phyloP scores from a whole-genome alignment of 1,140 invertebrate species.

The Drosophila bipectinata region DNA sequence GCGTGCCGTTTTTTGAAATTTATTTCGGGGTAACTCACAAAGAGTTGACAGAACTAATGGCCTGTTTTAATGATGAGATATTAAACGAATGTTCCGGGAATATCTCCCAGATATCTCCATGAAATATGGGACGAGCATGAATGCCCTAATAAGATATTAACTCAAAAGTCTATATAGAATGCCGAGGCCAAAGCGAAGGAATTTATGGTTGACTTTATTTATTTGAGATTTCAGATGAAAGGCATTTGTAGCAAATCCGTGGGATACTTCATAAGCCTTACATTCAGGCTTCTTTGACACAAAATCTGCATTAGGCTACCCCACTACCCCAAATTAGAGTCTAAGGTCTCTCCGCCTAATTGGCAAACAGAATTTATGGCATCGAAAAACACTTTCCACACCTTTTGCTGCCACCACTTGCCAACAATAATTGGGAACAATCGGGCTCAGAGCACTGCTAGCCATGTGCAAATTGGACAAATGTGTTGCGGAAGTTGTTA shows the following conservation, averaged over 20 bases:
- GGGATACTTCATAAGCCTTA: too few relatives aligned
- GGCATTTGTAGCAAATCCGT: too few relatives aligned
- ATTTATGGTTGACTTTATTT: neutral
- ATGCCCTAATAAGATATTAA: conserved; percentile 13
- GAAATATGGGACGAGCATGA: conserved; percentile 13
- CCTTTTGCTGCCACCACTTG: conserved; percentile 55
- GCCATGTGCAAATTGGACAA: conserved; percentile 71
- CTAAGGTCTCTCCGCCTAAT: conserved; percentile 46
- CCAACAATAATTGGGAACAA: conserved; percentile 75
- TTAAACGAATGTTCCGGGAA: conserved; percentile 14
- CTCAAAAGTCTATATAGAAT: conserved; percentile 2
- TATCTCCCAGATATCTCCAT: conserved; percentile 24
- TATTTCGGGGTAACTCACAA: conserved; percentile 18
- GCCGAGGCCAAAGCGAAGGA: neutral
- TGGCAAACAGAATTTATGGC: conserved; percentile 70
- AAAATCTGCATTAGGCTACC: conserved; percentile 5
- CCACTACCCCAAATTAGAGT: conserved; percentile 50
- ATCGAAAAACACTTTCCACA: conserved; percentile 70
- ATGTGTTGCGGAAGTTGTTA: conserved; percentile 78
- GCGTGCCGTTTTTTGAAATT: conserved; percentile 58
- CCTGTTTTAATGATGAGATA: conserved; percentile 49
- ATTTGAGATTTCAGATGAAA: too few relatives aligned
- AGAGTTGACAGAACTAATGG: conserved; percentile 51
- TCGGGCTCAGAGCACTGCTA: conserved; percentile 56
- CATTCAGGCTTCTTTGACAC: neutral